Conservation (phyloP, 2,797 vertebrate species). For the Scomberomorus guttatus region DNA sequence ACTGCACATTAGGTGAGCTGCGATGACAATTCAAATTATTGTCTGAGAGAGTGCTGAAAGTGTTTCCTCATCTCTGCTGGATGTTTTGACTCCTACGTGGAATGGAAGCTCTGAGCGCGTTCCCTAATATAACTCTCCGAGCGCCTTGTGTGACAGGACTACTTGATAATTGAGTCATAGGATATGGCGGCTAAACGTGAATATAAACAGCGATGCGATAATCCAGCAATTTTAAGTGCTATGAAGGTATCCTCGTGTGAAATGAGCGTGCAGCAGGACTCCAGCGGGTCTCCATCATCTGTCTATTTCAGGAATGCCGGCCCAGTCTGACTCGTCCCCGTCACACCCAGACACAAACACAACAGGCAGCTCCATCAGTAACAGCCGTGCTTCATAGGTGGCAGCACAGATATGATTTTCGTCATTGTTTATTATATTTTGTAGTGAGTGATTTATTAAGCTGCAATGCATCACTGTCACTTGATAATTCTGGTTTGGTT, state of each 20-base stretch:
- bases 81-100: constrained; percentile 74
- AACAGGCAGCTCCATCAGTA: constrained; percentile 48
- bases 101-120: constrained; percentile 73
- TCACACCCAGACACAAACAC: constrained; percentile 62
- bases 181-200: constrained; percentile 81
- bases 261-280: constrained; percentile 60
- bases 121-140: constrained; percentile 78
- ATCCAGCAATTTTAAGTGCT: constrained; percentile 86
- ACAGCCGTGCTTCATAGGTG: constrained; percentile 19
- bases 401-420: constrained; percentile 21
- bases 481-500: constrained; percentile 10
- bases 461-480: constrained; percentile 24
- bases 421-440: constrained; percentile 23
- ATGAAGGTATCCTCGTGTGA: constrained; percentile 78
- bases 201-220: constrained; percentile 84
- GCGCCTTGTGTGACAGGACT: constrained; percentile 71
- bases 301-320: constrained; percentile 72
- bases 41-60: constrained; percentile 66
- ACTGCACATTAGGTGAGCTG: constrained; percentile 56
- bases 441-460: constrained; percentile 24
- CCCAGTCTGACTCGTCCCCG: constrained; percentile 33
- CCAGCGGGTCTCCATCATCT: constrained; percentile 64
- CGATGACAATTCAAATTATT: constrained; percentile 60
- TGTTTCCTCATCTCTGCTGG: constrained; percentile 65
- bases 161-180: constrained; percentile 85